Percentiles rank a stretch among this genome's conserved stretches.
phyloP scores from a whole-genome alignment of 2,888 invertebrate species.

The Chrysodeixis includens region DNA sequence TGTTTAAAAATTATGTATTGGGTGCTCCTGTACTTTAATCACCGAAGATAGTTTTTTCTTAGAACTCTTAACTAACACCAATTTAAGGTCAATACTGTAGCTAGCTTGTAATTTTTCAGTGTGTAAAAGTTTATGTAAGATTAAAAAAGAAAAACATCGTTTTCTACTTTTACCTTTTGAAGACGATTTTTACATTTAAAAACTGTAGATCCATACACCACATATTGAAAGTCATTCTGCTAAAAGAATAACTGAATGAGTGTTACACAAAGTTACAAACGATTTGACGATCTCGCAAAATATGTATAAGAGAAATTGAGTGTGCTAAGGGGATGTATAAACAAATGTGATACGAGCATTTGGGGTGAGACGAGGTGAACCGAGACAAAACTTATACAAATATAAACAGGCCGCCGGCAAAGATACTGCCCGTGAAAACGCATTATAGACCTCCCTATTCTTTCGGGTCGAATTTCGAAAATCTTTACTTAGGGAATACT shows the following conservation, averaged over 20 bases:
- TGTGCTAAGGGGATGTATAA: conserved; percentile 36
- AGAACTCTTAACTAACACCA: too few species aligned
- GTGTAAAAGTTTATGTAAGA: too few species aligned
- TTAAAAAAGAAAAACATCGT: too few species aligned
- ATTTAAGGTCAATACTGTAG: too few species aligned
- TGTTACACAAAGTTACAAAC: conserved; percentile 18
- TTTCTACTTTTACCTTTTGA: too few species aligned
- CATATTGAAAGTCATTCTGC: background rate
- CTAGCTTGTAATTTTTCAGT: too few species aligned
- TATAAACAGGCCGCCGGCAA: conserved; percentile 43
- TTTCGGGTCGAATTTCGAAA: conserved; percentile 55
- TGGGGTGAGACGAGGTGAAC: conserved; percentile 33
- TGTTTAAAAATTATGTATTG: background rate
- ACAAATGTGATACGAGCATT: conserved; percentile 48
- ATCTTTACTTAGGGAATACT: conserved; percentile 50
- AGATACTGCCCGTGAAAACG: conserved; percentile 50
- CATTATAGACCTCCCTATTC: conserved; percentile 56
- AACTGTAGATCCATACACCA: too few species aligned
- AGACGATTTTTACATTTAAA: too few species aligned
- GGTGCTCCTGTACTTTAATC: too few species aligned
- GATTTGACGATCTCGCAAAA: conserved; percentile 54
- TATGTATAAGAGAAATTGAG: conserved; percentile 43
- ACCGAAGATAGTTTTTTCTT: too few species aligned
- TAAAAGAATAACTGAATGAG: background rate
- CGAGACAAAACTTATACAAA: conserved; percentile 46